Percentiles rank a stretch among this genome's conserved stretches.
Evolutionary conservation across 2,797 vertebrate genomes (phyloP).

Genomic region (Argentina silus): DNA sequence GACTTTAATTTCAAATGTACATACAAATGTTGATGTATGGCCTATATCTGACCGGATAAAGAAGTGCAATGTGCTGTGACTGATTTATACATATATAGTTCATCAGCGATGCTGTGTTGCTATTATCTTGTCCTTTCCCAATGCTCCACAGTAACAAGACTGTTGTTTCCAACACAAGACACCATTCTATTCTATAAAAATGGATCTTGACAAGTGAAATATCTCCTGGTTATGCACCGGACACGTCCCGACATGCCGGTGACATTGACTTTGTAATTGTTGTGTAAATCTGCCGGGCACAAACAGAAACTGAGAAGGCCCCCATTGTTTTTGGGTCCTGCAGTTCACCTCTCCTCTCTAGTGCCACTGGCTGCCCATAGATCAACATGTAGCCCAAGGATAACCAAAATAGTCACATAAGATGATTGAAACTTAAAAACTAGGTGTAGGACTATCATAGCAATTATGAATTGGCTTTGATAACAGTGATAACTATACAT

Average conservation of each 20-base stretch:
- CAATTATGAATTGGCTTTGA: no score
- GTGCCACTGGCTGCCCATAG: neutral
- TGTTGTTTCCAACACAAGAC: conserved; percentile 35
- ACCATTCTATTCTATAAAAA: conserved; percentile 51
- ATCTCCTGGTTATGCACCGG: conserved; percentile 49
- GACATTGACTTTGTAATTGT: conserved; percentile 46
- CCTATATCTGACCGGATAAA: conserved; percentile 4
- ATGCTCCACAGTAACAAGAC: conserved; percentile 31
- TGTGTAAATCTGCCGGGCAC: conserved; percentile 48
- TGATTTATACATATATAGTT: conserved; percentile 40
- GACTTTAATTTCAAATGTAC: conserved; percentile 8
- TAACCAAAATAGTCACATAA: no score
- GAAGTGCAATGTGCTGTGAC: conserved; percentile 13
- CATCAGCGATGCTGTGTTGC: conserved; percentile 20
- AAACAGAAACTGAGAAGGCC: conserved; percentile 21
- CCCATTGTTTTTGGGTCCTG: neutral
- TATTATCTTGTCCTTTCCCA: conserved; percentile 23
- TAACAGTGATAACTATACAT: no score
- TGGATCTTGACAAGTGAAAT: conserved; percentile 56
- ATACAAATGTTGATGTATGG: conserved; percentile 12
- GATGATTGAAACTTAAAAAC: no score
- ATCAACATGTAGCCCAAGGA: no score
- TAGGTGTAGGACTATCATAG: no score
- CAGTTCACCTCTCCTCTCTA: neutral
- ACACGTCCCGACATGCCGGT: conserved; percentile 39